Evolutionary conservation across 2,888 invertebrate genomes (phyloP).

Genomic region (Eupeodes latifasciatus): DNA sequence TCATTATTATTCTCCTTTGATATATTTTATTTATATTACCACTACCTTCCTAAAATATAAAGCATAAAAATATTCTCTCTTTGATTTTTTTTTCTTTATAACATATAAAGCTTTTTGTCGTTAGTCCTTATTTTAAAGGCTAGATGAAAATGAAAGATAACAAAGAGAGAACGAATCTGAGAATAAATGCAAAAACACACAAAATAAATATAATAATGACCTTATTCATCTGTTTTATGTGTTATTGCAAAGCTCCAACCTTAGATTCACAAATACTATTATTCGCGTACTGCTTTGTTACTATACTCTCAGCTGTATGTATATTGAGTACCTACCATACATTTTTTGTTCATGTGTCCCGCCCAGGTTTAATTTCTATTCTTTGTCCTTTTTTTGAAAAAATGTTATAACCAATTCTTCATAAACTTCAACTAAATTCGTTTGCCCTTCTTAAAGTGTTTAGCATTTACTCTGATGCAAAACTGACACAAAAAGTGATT

Average conservation of each 20-base stretch:
- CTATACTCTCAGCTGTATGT: conserved; percentile 58
- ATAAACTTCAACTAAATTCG: neutral
- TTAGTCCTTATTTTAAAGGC: conserved; percentile 58
- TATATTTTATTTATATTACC: conserved; percentile 44
- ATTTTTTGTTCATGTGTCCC: conserved; percentile 78
- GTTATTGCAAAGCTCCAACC: conserved; percentile 69
- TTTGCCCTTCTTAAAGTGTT: conserved; percentile 1
- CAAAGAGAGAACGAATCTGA: conserved; percentile 50
- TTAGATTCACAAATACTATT: conserved; percentile 57
- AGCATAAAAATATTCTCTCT: conserved; percentile 23
- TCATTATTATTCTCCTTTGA: conserved; percentile 37
- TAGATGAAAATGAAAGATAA: conserved; percentile 63
- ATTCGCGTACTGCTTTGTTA: conserved; percentile 45
- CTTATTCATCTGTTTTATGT: conserved; percentile 72
- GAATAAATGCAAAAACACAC: conserved; percentile 62
- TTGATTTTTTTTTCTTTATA: conserved; percentile 3
- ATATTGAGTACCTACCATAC: conserved; percentile 54
- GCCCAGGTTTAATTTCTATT: conserved; percentile 78
- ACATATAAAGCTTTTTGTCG: conserved; percentile 34
- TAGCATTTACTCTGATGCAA: neutral
- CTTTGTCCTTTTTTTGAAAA: conserved; percentile 10
- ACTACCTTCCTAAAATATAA: conserved; percentile 23
- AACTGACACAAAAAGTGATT: conserved; percentile 34
- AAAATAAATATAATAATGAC: conserved; percentile 72
- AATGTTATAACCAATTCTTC: conserved; percentile 6